Percentiles rank a stretch among this genome's conserved stretches.
Evolutionary conservation across 2,113 vertebrate species (phyloP).

Genomic region (Epinephelus cyanopodus): DNA sequence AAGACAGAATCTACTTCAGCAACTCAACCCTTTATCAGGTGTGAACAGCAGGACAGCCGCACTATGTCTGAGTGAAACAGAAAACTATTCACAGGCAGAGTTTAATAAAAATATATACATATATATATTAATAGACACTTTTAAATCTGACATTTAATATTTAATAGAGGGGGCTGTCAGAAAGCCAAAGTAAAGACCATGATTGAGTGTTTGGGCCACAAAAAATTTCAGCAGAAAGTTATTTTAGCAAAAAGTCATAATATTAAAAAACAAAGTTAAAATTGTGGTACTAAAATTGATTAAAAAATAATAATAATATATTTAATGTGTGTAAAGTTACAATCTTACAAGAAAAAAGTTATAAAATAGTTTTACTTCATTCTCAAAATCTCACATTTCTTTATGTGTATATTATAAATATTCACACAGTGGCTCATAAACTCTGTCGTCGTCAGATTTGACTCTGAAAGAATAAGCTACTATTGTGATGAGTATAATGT

Average conservation of each 20-base stretch:
- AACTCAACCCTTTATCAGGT: too few relatives aligned
- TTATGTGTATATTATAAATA: background rate
- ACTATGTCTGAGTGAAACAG: too few relatives aligned
- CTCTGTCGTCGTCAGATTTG: background rate
- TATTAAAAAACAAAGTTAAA: too few relatives aligned
- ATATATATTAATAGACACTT: background rate
- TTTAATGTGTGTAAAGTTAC: background rate
- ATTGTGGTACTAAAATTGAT: too few relatives aligned
- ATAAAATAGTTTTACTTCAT: too few relatives aligned
- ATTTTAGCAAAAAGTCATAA: background rate
- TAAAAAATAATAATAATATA: too few relatives aligned
- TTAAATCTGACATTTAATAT: background rate
- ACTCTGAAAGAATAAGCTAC: background rate
- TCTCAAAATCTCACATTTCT: too few relatives aligned
- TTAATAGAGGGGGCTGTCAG: background rate
- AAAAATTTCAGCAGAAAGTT: background rate
- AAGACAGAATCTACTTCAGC: background rate
- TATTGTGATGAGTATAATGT: background rate
- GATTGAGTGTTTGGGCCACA: background rate
- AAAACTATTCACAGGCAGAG: too few relatives aligned
- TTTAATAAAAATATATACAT: too few relatives aligned
- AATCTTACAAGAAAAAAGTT: too few relatives aligned
- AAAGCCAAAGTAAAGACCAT: too few relatives aligned
- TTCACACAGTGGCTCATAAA: background rate
- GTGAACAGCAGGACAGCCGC: too few relatives aligned